A percentile compares a stretch with the other conserved stretches of the same genome.
These are phyloP conservation scores for Lordiphosa mommai DNA, from an alignment of 1,140 invertebrate species.

Conservation along the genomic window DNA sequence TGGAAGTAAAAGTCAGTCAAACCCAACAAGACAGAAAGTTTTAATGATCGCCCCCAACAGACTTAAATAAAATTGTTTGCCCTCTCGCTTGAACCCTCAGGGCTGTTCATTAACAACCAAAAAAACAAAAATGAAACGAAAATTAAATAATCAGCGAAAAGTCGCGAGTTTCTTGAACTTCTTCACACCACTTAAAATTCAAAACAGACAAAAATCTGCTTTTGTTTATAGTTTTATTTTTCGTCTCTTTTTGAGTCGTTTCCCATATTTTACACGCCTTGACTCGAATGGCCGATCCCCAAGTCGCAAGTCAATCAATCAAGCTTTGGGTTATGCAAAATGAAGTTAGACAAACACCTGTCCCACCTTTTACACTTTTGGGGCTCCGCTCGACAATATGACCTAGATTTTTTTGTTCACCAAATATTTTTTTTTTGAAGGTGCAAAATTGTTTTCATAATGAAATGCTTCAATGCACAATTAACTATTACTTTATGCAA, in stretches of 20 bases:
- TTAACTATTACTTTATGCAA: slow-evolving; percentile 32
- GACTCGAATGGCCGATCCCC: slow-evolving; percentile 17
- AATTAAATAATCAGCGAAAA: slow-evolving; percentile 42
- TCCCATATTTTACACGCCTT: slow-evolving; percentile 29
- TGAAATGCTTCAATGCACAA: slow-evolving; percentile 41
- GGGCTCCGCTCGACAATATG: slow-evolving; percentile 11
- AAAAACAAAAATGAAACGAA: slow-evolving; percentile 9
- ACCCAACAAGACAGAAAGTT: slow-evolving; percentile 10
- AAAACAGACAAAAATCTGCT: slow-evolving; percentile 29
- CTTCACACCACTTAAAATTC: slow-evolving; percentile 26
- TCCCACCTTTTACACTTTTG: slow-evolving; percentile 24
- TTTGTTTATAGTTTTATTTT: slow-evolving; percentile 20
- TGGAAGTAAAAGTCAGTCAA: slow-evolving; percentile 19
- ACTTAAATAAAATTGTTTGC: not conserved
- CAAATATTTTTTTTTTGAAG: slow-evolving; percentile 27
- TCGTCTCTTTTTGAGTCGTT: slow-evolving; percentile 5
- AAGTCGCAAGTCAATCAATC: slow-evolving; percentile 41
- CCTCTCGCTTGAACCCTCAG: not conserved
- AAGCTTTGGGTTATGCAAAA: slow-evolving; percentile 45
- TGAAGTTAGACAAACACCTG: slow-evolving; percentile 36
- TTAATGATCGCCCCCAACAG: slow-evolving; percentile 16
- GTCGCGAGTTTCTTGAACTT: slow-evolving; percentile 48
- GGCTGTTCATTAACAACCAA: slow-evolving; percentile 1
- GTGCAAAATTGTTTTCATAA: slow-evolving; percentile 23
- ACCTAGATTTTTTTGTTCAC: slow-evolving; percentile 14